Evolutionary conservation across 2,113 vertebrate species (phyloP), one percentile per base, ranked within the genome.

Genomic region (Phalacrocorax carbo): DNA sequence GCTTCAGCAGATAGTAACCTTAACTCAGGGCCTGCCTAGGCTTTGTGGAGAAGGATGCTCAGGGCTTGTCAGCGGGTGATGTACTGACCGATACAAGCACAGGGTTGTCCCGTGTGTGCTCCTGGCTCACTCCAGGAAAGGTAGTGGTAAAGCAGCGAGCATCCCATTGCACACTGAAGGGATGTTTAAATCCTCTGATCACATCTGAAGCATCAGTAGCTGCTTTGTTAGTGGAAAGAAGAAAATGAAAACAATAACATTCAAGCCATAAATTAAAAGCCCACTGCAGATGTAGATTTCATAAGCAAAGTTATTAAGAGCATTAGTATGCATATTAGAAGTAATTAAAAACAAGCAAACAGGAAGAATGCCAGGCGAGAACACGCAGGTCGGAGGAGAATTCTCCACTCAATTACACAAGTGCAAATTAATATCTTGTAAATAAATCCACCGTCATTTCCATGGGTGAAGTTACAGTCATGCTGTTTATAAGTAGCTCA

Each of bases 181-280:
- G n/a, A n/a, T 29, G 36, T 65, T 88, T 84, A 69, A 76, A 42
- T 79, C 48, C 70, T 89, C 65, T 68, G 60, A 71, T 82, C 62
- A 15, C 60, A 77, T 77, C 79, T 66, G 76, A 73, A 90, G 46
- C 69, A 82, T 42, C 70, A 48, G 48, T 27, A 86, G 55, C 62
- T 88, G 66, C 73, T 89, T 89, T 91, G 77, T 69, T 86, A 66
- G 38, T 82, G 54, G 62, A 89, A 92, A 93, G 70, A 72, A 83
- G 65, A 83, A 89, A 87, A 94, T 32, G 10, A 76, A 83, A 88
- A 72, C 61, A 94, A 52, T 75, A 52, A 38, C 38, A 73, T 76
- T 69, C n/a, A n/a, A 79, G 75, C 65, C 72, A 27, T 87, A 96
- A 94, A 94, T 97, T 91, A 97, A 95, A 97, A 97, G 77, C 66